phyloP scores from a whole-genome alignment of 2,797 vertebrate species.

The Perodicticus potto region DNA sequence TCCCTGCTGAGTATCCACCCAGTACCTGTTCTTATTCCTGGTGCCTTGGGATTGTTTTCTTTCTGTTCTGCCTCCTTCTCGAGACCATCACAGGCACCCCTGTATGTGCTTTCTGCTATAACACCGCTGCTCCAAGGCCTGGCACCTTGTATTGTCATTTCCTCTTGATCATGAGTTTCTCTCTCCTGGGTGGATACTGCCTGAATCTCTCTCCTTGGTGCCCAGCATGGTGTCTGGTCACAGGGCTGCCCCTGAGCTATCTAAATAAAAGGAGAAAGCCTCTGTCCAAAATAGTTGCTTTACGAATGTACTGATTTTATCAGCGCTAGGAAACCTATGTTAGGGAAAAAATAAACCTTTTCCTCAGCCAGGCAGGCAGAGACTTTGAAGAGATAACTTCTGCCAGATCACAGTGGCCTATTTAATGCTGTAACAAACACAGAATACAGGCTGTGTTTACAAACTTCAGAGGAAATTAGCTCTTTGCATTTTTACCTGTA shows the following conservation, averaged over 20 bases:
- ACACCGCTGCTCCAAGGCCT: fast-evolving
- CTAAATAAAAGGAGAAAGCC: neutral
- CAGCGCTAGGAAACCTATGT: neutral
- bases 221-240: neutral
- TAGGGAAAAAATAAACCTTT: neutral
- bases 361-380: neutral
- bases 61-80: neutral
- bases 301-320: neutral
- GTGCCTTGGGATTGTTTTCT: fast-evolving
- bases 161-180: neutral
- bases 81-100: fast-evolving
- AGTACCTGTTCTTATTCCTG: fast-evolving
- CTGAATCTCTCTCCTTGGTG: neutral
- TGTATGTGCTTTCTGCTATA: neutral
- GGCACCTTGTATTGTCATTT: fast-evolving
- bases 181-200: neutral
- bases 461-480: conserved; percentile 47
- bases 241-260: neutral
- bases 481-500: conserved; percentile 63
- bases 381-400: conserved; percentile 39
- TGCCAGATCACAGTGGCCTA: neutral
- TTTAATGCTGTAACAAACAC: conserved; percentile 27
- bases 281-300: no score
- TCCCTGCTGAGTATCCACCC: fast-evolving
- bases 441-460: conserved; percentile 56